Conservation (phyloP, 2,797 vertebrate species). For the Microctenopoma steveboyesi region DNA sequence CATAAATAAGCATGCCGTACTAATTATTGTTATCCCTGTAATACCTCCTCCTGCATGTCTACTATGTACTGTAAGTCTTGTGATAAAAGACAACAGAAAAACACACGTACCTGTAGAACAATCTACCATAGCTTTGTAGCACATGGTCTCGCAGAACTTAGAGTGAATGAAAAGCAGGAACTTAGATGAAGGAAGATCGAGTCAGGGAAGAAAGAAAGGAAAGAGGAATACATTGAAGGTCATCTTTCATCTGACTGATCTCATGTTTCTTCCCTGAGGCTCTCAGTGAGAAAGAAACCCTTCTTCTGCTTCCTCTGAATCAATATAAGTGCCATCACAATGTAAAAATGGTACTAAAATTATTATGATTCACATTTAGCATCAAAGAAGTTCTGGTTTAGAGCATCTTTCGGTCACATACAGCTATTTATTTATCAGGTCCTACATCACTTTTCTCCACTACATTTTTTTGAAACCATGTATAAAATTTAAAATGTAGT, state of each 20-base stretch:
- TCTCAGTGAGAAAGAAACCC: slow-evolving; percentile 55
- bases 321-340: slow-evolving; percentile 37
- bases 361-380: not conserved
- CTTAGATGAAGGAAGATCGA: not conserved
- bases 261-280: slow-evolving; percentile 69
- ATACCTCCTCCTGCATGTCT: slow-evolving; percentile 20
- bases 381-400: not conserved
- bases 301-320: slow-evolving; percentile 46
- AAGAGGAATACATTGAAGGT: slow-evolving; percentile 49
- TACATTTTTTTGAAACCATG: no score
- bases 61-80: not conserved
- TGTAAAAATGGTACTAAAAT: not conserved
- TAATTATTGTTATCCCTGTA: slow-evolving; percentile 13
- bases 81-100: slow-evolving; percentile 13
- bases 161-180: slow-evolving; percentile 16
- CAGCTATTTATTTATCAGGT: not conserved
- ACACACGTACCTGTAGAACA: slow-evolving; percentile 3
- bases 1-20: slow-evolving; percentile 46
- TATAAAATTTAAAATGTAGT: no score
- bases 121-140: slow-evolving; percentile 78
- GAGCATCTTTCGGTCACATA: not conserved
- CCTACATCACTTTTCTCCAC: no score
- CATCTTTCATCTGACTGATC: slow-evolving; percentile 64
- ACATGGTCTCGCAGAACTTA: slow-evolving; percentile 67
- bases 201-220: slow-evolving; percentile 24